Evolutionary conservation across 1,140 invertebrate species (phyloP).

Genomic region (Goniozus legneri): DNA sequence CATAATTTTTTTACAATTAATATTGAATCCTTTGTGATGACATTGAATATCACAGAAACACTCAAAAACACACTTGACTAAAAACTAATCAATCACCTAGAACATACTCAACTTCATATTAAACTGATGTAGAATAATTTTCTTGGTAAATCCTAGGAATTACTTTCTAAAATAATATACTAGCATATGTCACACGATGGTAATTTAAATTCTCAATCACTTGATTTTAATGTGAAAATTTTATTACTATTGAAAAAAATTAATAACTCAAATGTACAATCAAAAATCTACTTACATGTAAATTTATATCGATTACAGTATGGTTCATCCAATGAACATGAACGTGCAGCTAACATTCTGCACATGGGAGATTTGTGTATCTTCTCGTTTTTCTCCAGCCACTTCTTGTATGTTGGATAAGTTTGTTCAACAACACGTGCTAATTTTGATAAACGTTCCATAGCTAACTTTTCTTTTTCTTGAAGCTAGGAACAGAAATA

Average conservation of each 20-base stretch:
- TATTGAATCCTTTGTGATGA: background rate
- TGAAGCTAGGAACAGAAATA: conserved; percentile 36
- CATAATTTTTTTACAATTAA: background rate
- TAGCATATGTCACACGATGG: background rate
- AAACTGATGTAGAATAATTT: too few species aligned
- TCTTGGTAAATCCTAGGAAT: too few species aligned
- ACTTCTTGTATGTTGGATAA: conserved; percentile 46
- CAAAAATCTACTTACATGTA: conserved; percentile 51
- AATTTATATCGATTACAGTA: conserved; percentile 51
- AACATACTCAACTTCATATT: too few species aligned
- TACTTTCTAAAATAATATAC: too few species aligned
- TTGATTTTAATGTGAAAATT: too few species aligned
- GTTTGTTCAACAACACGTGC: conserved; percentile 43
- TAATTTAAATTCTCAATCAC: too few species aligned
- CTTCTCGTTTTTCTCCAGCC: conserved; percentile 37
- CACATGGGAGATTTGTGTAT: conserved; percentile 40
- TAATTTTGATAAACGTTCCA: conserved; percentile 45
- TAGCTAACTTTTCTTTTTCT: conserved; percentile 36
- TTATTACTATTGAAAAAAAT: too few species aligned
- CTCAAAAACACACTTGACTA: too few species aligned
- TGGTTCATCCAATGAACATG: conserved; percentile 40
- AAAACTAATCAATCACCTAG: too few species aligned
- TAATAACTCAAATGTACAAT: too few species aligned
- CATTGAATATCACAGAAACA: too few species aligned
- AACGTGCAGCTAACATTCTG: conserved; percentile 38